A percentile compares a stretch with the other conserved stretches of the same genome.
phyloP scores from a whole-genome alignment of 2,888 invertebrate genomes.

The Chaitophorus viminalis region DNA sequence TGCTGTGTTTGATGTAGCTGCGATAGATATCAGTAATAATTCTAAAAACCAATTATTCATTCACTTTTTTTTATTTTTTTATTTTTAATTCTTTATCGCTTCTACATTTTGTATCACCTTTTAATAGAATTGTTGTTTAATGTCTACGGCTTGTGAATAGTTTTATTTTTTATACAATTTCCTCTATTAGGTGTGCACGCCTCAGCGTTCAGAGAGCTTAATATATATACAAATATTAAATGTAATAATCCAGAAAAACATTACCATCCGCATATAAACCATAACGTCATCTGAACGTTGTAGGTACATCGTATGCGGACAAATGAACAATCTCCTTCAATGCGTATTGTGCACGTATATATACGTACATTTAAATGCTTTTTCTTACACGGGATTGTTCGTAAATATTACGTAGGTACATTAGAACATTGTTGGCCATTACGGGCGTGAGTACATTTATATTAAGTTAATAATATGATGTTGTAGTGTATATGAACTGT shows the following conservation, averaged over 20 bases:
- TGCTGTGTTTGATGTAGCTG: too few relatives aligned
- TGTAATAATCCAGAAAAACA: not conserved
- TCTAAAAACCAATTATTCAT: too few relatives aligned
- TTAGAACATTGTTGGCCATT: not conserved
- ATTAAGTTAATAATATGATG: not conserved
- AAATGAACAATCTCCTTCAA: not conserved
- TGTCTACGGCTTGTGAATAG: not conserved
- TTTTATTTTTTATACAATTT: not conserved
- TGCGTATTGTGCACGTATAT: not conserved
- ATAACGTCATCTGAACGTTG: not conserved
- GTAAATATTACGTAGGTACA: slow-evolving; percentile 12
- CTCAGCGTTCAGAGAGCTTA: not conserved
- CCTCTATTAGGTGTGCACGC: not conserved
- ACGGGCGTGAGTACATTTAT: too few relatives aligned
- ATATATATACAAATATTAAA: not conserved
- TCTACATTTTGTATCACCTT: not conserved
- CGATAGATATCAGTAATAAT: too few relatives aligned
- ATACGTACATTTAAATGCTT: not conserved
- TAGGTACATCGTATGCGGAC: not conserved
- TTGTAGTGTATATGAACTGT: not conserved
- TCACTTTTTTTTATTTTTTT: too few relatives aligned
- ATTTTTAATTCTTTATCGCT: not conserved
- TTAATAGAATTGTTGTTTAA: not conserved
- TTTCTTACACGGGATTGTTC: not conserved
- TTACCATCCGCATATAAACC: not conserved